Percentiles rank a stretch among this genome's conserved stretches.
Conservation (phyloP, 64 coral and sea anemone genomes). For the Stylophora pistillata region DNA sequence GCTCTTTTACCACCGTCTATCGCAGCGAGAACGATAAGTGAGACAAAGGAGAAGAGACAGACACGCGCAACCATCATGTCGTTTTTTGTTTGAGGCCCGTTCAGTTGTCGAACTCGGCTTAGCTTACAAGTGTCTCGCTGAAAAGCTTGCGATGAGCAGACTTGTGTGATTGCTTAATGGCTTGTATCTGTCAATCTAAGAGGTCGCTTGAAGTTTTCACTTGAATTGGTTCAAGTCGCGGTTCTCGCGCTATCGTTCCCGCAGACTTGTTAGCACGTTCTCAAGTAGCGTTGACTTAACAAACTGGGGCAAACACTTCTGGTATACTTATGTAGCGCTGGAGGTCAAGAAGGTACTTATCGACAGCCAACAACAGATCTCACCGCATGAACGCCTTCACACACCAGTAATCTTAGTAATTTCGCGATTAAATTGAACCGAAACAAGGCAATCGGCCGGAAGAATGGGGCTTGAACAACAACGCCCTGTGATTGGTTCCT, state of each 20-base stretch:
- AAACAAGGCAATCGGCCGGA: constrained; percentile 60
- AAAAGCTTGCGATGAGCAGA: background rate
- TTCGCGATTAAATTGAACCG: constrained; percentile 76
- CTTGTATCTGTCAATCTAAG: constrained; percentile 61
- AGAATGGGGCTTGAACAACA: constrained; percentile 69
- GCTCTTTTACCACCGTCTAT: background rate
- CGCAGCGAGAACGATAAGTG: background rate
- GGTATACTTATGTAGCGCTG: constrained; percentile 44
- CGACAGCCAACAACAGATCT: constrained; percentile 39
- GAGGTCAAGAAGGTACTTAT: constrained; percentile 57
- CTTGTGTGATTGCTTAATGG: constrained; percentile 42
- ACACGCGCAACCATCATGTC: background rate
- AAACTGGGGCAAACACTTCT: constrained; percentile 44
- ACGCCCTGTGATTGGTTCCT: constrained; percentile 66
- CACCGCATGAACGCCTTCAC: constrained; percentile 53
- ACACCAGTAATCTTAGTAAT: constrained; percentile 78
- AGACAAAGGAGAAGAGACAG: background rate
- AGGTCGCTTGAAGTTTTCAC: constrained; percentile 8
- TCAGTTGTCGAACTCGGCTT: constrained; percentile 5
- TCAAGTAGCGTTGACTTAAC: constrained; percentile 10
- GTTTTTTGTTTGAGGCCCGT: constrained; percentile 9
- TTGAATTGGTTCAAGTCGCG: background rate
- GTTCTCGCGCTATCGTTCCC: background rate
- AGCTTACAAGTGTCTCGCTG: constrained; percentile 1
- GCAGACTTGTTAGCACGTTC: constrained; percentile 43